Conservation (phyloP, 2,888 invertebrate species). For the Capitulum mitella region DNA sequence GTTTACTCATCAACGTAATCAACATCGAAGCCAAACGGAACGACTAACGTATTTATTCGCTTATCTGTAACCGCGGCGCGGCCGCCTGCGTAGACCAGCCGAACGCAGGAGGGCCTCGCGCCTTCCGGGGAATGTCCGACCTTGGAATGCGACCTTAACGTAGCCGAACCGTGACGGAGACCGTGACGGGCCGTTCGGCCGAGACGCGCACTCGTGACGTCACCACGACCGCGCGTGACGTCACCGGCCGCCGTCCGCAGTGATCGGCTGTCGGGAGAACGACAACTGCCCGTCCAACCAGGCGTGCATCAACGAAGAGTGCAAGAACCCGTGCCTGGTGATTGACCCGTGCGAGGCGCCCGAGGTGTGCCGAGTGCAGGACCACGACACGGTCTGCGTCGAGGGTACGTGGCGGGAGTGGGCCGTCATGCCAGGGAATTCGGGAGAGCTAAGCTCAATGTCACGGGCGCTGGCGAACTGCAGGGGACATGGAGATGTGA, state of each 20-base stretch:
- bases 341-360: constrained; percentile 65
- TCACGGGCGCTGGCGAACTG: no score
- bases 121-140: neutral
- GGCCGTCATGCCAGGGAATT: no score
- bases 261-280: constrained; percentile 67
- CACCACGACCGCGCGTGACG: constrained; percentile 20
- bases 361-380: constrained; percentile 71
- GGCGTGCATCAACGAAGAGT: constrained; percentile 68
- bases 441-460: no score
- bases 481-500: no score
- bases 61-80: no score
- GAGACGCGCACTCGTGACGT: neutral
- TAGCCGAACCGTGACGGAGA: neutral
- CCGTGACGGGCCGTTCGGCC: neutral
- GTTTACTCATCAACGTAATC: neutral
- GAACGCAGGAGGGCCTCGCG: no score
- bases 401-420: constrained; percentile 51
- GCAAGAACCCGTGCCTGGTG: constrained; percentile 71
- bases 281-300: constrained; percentile 74
- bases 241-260: constrained; percentile 32
- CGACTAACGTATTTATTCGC: neutral
- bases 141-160: neutral
- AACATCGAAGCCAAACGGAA: neutral
- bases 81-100: no score
- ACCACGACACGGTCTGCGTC: constrained; percentile 75